These are phyloP conservation scores for Nannoperca australis DNA, from an alignment of 2,797 vertebrate genomes.

Conservation along the genomic window DNA sequence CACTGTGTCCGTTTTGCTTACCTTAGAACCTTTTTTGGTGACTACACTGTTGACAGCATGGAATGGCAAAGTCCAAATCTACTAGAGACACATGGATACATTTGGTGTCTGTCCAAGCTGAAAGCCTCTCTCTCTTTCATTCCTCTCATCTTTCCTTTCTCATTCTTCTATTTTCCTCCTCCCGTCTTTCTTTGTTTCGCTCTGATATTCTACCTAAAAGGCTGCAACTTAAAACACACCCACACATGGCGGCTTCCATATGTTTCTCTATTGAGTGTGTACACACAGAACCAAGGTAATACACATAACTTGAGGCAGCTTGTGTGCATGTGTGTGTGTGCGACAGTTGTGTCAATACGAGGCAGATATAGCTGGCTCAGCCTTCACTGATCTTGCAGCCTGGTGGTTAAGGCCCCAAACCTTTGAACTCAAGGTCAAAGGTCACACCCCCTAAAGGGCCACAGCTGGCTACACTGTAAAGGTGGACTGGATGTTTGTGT, in stretches of 20 bases:
- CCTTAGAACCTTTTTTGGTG: not conserved
- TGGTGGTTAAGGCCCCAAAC: constrained; percentile 61
- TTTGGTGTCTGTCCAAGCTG: not conserved
- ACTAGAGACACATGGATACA: not conserved
- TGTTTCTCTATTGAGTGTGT: constrained; percentile 45
- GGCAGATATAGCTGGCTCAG: constrained; percentile 66
- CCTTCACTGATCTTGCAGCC: constrained; percentile 61
- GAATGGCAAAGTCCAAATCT: constrained; percentile 1
- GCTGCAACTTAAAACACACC: constrained; percentile 49
- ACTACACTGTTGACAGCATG: constrained; percentile 6
- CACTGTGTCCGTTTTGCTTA: constrained; percentile 1
- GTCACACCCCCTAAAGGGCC: constrained; percentile 57
- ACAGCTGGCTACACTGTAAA: constrained; percentile 71
- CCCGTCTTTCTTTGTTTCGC: constrained; percentile 4
- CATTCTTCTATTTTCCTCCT: constrained; percentile 13
- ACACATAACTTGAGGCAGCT: constrained; percentile 36
- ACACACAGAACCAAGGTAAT: constrained; percentile 12
- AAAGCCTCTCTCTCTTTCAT: constrained; percentile 7
- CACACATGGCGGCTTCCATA: constrained; percentile 48
- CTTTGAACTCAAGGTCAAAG: constrained; percentile 75
- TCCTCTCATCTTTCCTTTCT: constrained; percentile 1
- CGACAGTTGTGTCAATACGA: constrained; percentile 67
- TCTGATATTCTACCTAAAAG: constrained; percentile 52
- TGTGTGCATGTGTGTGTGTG: constrained; percentile 17
- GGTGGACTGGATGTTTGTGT: constrained; percentile 25